Conservation (phyloP, 1,140 invertebrate species). For the Heliconius nattereri region DNA sequence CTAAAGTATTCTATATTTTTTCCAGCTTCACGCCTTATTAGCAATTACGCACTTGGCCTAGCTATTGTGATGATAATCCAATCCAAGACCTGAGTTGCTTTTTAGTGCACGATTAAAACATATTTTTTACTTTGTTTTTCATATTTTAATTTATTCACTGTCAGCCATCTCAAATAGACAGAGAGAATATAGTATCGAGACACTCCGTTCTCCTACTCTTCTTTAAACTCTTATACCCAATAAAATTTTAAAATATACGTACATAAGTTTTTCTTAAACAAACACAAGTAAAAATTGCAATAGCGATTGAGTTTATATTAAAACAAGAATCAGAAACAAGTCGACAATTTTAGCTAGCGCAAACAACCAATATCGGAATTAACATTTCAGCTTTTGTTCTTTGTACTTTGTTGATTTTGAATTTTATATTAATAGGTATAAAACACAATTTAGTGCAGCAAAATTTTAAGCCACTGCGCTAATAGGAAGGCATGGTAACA, state of each 20-base stretch:
- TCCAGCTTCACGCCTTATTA: no score
- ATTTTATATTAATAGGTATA: not conserved
- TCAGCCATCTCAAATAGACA: no score
- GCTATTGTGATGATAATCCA: no score
- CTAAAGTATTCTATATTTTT: no score
- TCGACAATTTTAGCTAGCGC: slow-evolving; percentile 13
- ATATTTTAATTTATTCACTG: no score
- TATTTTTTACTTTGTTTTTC: no score
- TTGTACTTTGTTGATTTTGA: not conserved
- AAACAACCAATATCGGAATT: slow-evolving; percentile 20
- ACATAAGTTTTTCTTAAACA: not conserved
- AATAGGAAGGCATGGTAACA: slow-evolving; percentile 25
- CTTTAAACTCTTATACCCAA: not conserved
- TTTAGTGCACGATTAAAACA: no score
- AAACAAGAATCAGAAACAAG: not conserved
- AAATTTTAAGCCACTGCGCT: slow-evolving; percentile 16
- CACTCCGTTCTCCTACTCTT: no score
- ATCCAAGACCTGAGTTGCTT: no score
- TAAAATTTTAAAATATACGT: no score
- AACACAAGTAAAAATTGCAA: not conserved
- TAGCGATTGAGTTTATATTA: not conserved
- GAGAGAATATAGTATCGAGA: no score
- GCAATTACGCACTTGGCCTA: no score
- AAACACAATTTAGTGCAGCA: not conserved
- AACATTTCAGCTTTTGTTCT: slow-evolving; percentile 10